Evolutionary conservation across 2,888 invertebrate genomes (phyloP).

Genomic region (Parascotia fuliginaria): DNA sequence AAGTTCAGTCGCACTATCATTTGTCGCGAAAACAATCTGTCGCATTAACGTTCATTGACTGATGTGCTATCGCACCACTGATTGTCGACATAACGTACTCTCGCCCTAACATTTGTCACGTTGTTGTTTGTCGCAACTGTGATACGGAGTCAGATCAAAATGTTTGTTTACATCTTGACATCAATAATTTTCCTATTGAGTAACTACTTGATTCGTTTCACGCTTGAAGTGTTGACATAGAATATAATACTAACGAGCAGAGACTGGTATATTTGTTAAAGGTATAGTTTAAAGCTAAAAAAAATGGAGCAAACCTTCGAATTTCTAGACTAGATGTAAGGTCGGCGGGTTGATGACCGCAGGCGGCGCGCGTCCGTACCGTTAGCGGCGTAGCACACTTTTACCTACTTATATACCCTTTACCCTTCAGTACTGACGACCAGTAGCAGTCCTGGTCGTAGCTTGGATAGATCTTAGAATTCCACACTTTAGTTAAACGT

Average conservation of each 20-base stretch:
- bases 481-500: slow-evolving; percentile 8
- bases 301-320: slow-evolving; percentile 75
- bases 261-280: background rate
- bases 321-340: slow-evolving; percentile 74
- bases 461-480: slow-evolving; percentile 24
- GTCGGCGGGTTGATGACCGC: slow-evolving; percentile 77
- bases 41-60: too few relatives aligned
- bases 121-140: too few relatives aligned
- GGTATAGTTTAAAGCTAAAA: slow-evolving; percentile 17
- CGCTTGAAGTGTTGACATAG: slow-evolving; percentile 9
- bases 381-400: slow-evolving; percentile 63
- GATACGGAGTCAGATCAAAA: too few relatives aligned
- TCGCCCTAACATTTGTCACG: too few relatives aligned
- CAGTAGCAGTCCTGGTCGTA: background rate
- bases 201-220: slow-evolving; percentile 17
- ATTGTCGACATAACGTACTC: too few relatives aligned
- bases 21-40: too few relatives aligned
- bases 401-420: slow-evolving; percentile 59
- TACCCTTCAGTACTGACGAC: slow-evolving; percentile 43
- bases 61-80: too few relatives aligned
- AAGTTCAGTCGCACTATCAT: too few relatives aligned
- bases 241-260: background rate
- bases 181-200: slow-evolving; percentile 21
- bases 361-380: slow-evolving; percentile 67
- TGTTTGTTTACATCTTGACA: slow-evolving; percentile 30